These are phyloP conservation scores for Lutra lutra DNA, from an alignment of 2,797 vertebrate genomes.

Conservation along the genomic window DNA sequence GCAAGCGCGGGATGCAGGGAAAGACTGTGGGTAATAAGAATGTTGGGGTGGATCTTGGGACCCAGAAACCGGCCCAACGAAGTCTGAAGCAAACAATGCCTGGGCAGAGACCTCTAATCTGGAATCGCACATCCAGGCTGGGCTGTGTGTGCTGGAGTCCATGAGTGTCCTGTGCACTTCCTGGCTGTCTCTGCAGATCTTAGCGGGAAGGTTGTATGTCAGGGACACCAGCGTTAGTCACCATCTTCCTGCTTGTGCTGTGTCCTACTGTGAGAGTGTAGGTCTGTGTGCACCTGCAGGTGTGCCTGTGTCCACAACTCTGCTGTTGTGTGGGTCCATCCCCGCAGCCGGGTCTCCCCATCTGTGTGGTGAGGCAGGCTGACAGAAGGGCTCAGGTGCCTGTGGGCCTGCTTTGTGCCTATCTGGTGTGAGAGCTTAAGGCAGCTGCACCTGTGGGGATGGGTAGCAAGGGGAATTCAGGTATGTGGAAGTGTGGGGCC, in stretches of 20 bases:
- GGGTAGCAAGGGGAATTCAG: too few species aligned
- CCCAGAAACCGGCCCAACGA: too few species aligned
- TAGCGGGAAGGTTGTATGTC: not conserved
- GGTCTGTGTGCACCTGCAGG: not conserved
- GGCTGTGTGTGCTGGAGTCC: too few species aligned
- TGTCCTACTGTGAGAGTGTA: not conserved
- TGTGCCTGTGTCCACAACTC: too few species aligned
- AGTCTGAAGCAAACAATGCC: too few species aligned
- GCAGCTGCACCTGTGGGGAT: too few species aligned
- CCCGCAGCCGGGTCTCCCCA: rapidly evolving
- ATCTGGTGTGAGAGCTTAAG: not conserved
- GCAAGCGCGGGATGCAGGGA: not conserved
- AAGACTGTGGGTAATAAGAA: not conserved
- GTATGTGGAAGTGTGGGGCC: not conserved
- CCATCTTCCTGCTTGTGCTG: rapidly evolving
- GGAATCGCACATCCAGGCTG: too few species aligned
- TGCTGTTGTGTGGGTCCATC: too few species aligned
- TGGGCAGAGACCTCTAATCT: too few species aligned
- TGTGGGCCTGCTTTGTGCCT: rapidly evolving
- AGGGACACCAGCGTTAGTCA: rapidly evolving
- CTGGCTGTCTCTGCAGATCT: rapidly evolving
- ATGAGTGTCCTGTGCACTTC: rapidly evolving
- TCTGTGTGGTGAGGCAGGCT: not conserved
- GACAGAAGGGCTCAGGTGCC: rapidly evolving
- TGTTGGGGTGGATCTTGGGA: not conserved